Conservation (phyloP, 2,888 invertebrate genomes). For the Drosophila histrio region DNA sequence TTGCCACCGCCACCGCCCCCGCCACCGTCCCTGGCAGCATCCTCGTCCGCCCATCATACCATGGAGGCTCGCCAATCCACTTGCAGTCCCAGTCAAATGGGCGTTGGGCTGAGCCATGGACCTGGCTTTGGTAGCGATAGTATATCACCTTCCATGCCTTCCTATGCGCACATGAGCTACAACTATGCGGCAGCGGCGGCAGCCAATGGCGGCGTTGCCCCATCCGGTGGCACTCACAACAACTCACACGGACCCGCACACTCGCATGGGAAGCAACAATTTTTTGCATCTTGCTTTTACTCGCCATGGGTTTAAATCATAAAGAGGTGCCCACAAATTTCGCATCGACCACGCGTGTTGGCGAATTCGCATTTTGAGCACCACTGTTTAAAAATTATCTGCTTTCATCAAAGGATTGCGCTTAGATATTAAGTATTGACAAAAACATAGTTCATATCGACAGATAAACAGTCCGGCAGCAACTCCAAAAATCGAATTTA, state of each 20-base stretch:
- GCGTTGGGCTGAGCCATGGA: constrained; percentile 16
- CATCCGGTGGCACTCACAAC: constrained; percentile 22
- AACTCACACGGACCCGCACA: constrained; percentile 45
- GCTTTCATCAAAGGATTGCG: constrained; percentile 2
- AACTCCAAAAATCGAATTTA: constrained; percentile 64
- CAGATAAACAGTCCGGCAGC: background rate
- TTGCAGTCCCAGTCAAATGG: constrained; percentile 87
- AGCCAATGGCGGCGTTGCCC: constrained; percentile 38
- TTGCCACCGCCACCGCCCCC: constrained; percentile 65
- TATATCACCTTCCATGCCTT: constrained; percentile 48
- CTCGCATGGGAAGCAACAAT: constrained; percentile 78
- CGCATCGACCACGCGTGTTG: background rate
- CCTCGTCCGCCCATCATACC: constrained; percentile 40
- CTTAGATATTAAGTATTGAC: background rate
- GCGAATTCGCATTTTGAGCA: too few species aligned
- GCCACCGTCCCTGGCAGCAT: constrained; percentile 64
- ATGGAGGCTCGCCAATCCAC: constrained; percentile 85
- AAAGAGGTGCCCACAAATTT: too few species aligned
- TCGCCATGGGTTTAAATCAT: constrained; percentile 82
- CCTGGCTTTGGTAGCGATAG: constrained; percentile 46
- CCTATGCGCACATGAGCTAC: constrained; percentile 78
- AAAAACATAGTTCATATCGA: constrained; percentile 26
- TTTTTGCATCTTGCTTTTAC: constrained; percentile 82
- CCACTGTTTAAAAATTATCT: too few species aligned
- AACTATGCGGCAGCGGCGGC: constrained; percentile 76